Evolutionary conservation across 2,113 vertebrate species (phyloP), one percentile per base, ranked within the genome.

Genomic region (Turdus rufiventris): DNA sequence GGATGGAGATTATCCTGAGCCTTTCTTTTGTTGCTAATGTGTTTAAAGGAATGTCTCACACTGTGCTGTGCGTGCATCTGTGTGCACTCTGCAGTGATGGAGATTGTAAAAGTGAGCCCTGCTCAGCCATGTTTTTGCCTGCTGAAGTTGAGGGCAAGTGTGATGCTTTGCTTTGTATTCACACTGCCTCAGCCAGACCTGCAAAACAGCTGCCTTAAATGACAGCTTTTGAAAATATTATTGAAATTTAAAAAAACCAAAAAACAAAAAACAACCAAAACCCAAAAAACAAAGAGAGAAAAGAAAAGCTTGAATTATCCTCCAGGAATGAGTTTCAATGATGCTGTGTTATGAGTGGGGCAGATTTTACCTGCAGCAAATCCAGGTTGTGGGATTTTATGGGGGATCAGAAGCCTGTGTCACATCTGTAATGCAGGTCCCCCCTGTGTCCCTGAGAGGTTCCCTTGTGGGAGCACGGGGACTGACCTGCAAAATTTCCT

Each of bases 351-450:
- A 40, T 3, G 50, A 80, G 83, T 36, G 26, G 67, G 58, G 40
- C 31, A n/a, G 42, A 18, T 77, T 89, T 70, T 74, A 60, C 42
- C 50, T 56, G 29, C 47, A 84, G 68, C 53, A 71, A 51, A 38
- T 28, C 16, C 65, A 61, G 66, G 57, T 74, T 65, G 66, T 29
- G 38, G 81, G 78, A 16, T 87, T 87, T 73, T 61, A 18, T 9
- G 34, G 14, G 43, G 50, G 16, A 73, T 54, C 58, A 90, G 78
- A 83, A 61, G 58, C 40, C 57, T 0, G 0, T 36, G 62, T n/a
- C 0, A 3, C 2, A 4, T 58, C 85, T 57, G 28, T 70, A 70
- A 45, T 13, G 33, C 2, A 2, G 2, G 0, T 82, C 62, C 53
- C 48, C 47, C 42, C 42, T 0, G 3, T 50, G 78, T 61, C 51